Evolutionary conservation across 2,113 vertebrate species (phyloP).

Genomic region (Strigops habroptila): DNA sequence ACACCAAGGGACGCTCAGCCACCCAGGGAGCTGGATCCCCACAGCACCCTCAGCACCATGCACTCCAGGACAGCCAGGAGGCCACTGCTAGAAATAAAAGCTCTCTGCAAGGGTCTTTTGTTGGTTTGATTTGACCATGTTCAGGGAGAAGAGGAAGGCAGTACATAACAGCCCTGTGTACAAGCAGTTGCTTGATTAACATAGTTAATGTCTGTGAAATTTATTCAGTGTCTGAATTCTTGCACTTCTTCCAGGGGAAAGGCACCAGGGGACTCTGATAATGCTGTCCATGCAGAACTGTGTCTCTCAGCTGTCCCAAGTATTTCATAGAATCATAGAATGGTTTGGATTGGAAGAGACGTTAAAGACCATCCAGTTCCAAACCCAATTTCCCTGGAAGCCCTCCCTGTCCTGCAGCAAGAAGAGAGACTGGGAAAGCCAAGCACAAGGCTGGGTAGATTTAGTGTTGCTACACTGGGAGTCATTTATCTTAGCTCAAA

Average conservation of each 20-base stretch:
- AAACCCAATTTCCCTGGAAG: background rate
- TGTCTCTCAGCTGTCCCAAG: background rate
- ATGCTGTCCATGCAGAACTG: background rate
- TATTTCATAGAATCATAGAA: background rate
- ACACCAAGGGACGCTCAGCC: background rate
- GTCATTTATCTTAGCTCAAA: slow-evolving; percentile 1
- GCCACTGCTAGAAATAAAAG: background rate
- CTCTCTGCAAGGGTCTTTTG: background rate
- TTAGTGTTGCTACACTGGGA: background rate
- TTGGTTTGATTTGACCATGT: background rate
- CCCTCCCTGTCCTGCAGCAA: background rate
- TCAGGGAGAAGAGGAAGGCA: background rate
- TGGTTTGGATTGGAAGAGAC: background rate
- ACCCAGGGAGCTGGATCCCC: background rate
- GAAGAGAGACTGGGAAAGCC: background rate
- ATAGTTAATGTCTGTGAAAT: background rate
- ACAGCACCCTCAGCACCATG: background rate
- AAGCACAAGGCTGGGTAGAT: background rate
- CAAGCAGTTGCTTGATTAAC: background rate
- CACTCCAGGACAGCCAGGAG: background rate
- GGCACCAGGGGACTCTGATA: background rate
- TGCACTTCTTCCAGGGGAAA: background rate
- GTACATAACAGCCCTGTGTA: background rate
- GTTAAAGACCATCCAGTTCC: background rate
- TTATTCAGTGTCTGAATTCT: background rate